Evolutionary conservation across 2,797 vertebrate genomes (phyloP).

Genomic region (Sternotherus odoratus): DNA sequence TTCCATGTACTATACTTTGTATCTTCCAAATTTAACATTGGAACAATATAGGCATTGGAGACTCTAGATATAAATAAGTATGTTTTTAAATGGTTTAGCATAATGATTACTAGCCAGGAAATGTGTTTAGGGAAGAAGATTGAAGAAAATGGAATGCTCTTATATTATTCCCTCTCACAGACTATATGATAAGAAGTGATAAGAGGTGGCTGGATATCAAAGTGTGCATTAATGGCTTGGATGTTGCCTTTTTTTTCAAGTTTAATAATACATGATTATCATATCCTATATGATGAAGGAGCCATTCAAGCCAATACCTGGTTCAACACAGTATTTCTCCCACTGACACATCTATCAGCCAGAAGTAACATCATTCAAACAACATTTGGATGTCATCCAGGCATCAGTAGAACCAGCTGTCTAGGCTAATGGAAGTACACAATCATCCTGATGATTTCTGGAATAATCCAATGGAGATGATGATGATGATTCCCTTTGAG

Average conservation of each 20-base stretch:
- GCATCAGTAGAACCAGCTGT: conserved; percentile 63
- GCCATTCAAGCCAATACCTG: conserved; percentile 33
- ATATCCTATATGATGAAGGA: conserved; percentile 29
- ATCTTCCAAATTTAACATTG: conserved; percentile 8
- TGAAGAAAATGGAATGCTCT: background rate
- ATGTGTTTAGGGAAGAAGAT: conserved; percentile 1
- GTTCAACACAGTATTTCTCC: conserved; percentile 48
- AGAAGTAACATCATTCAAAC: conserved; percentile 57
- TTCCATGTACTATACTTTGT: background rate
- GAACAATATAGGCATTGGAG: background rate
- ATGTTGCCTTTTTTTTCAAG: conserved; percentile 36
- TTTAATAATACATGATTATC: conserved; percentile 49
- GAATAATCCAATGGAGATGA: conserved; percentile 73
- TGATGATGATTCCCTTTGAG: conserved; percentile 76
- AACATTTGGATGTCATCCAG: conserved; percentile 58
- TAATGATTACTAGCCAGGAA: conserved; percentile 12
- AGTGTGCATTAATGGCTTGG: conserved; percentile 20
- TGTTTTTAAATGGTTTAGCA: background rate
- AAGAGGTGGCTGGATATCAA: conserved; percentile 28
- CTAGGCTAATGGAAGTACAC: conserved; percentile 69
- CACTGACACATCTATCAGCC: conserved; percentile 9
- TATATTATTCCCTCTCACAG: background rate
- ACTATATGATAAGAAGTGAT: background rate
- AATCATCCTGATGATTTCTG: conserved; percentile 76
- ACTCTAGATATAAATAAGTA: background rate